These are phyloP conservation scores for Spilosoma lubricipeda DNA, from an alignment of 2,888 invertebrate genomes.

Conservation along the genomic window DNA sequence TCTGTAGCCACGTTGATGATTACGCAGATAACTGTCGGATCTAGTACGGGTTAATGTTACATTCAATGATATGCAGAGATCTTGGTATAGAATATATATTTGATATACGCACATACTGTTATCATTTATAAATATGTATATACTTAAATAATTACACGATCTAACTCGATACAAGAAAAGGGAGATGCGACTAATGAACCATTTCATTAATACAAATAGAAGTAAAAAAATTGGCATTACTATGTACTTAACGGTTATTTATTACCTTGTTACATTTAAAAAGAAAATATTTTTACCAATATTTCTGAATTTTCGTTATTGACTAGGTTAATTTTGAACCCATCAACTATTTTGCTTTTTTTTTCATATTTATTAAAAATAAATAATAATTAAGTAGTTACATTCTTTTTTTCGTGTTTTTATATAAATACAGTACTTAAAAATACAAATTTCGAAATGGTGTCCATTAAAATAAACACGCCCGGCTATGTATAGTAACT, in stretches of 20 bases:
- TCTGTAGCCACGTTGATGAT: neutral
- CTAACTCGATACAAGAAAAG: neutral
- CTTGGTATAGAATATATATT: slow-evolving; percentile 2
- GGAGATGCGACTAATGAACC: neutral
- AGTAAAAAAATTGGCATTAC: too few relatives aligned
- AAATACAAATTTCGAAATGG: neutral
- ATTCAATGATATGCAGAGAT: neutral
- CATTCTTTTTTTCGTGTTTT: neutral
- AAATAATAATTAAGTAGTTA: too few relatives aligned
- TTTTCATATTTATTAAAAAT: too few relatives aligned
- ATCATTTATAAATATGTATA: neutral
- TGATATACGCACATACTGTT: neutral
- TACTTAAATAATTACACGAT: neutral
- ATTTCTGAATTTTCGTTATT: neutral
- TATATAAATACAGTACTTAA: neutral
- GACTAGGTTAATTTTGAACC: too few relatives aligned
- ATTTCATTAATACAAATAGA: neutral
- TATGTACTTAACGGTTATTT: neutral
- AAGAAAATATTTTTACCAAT: neutral
- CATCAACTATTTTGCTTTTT: too few relatives aligned
- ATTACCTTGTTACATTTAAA: neutral
- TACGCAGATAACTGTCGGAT: neutral
- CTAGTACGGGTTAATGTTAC: neutral
- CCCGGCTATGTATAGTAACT: neutral
- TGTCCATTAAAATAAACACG: neutral